Conservation (phyloP, 2,888 invertebrate species). For the Gonocerus acuteangulatus region DNA sequence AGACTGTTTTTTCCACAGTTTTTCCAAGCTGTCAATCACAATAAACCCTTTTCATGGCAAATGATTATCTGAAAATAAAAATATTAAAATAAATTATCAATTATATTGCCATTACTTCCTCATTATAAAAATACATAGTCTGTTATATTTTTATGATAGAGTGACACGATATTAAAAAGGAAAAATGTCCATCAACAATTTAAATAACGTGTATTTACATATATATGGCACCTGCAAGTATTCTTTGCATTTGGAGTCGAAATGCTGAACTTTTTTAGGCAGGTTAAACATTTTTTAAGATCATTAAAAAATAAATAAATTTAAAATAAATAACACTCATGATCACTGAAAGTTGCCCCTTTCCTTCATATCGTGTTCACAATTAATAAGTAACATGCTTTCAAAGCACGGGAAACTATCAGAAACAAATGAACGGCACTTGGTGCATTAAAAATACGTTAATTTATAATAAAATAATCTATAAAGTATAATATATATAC, state of each 20-base stretch:
- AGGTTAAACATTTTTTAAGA: neutral
- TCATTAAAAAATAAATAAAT: conserved; percentile 16
- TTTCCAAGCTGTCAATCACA: conserved; percentile 22
- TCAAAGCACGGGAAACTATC: conserved; percentile 13
- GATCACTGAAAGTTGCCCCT: neutral
- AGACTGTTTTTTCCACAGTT: conserved; percentile 14
- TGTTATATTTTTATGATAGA: conserved; percentile 17
- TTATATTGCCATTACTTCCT: conserved; percentile 1
- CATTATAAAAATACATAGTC: conserved; percentile 23
- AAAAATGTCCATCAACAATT: neutral
- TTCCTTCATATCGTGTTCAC: conserved; percentile 15
- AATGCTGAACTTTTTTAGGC: neutral
- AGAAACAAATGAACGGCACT: conserved; percentile 22
- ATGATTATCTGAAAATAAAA: conserved; percentile 9
- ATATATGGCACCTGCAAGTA: neutral
- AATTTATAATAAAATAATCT: conserved; percentile 24
- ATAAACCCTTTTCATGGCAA: conserved; percentile 8
- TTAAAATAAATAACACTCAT: conserved; percentile 8
- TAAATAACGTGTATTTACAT: conserved; percentile 13
- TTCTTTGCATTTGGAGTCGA: neutral
- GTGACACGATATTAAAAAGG: conserved; percentile 19
- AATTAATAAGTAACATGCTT: conserved; percentile 6
- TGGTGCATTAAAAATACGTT: conserved; percentile 23
- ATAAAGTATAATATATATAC: conserved; percentile 18
- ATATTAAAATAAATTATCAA: conserved; percentile 19